phyloP scores from a whole-genome alignment of 1,140 invertebrate genomes.

The Oreohelix idahoensis region DNA sequence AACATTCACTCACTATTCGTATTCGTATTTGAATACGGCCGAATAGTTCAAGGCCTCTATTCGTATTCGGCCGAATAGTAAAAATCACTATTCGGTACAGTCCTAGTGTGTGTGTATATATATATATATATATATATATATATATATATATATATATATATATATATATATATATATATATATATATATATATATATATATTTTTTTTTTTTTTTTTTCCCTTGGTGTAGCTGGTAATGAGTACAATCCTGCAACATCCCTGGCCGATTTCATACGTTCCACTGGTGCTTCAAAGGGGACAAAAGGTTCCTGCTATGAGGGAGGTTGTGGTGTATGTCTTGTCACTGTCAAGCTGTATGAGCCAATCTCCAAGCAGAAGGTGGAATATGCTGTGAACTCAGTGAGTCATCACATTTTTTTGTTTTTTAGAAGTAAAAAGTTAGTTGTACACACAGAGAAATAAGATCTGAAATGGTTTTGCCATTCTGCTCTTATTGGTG shows the following conservation, averaged over 20 bases:
- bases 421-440: background rate
- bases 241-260: constrained; percentile 47
- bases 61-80: too few species aligned
- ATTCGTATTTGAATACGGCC: too few species aligned
- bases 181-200: background rate
- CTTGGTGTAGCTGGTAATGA: constrained; percentile 49
- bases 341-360: constrained; percentile 78
- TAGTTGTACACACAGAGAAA: background rate
- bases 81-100: too few species aligned
- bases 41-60: too few species aligned
- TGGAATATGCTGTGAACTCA: constrained; percentile 82
- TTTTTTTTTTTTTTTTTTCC: background rate
- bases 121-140: too few species aligned
- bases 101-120: too few species aligned
- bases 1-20: too few species aligned
- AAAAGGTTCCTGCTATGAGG: constrained; percentile 84
- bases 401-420: constrained; percentile 72
- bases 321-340: constrained; percentile 87
- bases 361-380: constrained; percentile 75
- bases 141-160: too few species aligned
- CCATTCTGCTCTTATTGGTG: too few species aligned
- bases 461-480: too few species aligned
- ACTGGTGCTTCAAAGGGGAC: constrained; percentile 82
- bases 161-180: too few species aligned
- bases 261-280: constrained; percentile 55